Evolutionary conservation across 2,888 invertebrate species (phyloP).

Genomic region (Pharmacophagus antenor): DNA sequence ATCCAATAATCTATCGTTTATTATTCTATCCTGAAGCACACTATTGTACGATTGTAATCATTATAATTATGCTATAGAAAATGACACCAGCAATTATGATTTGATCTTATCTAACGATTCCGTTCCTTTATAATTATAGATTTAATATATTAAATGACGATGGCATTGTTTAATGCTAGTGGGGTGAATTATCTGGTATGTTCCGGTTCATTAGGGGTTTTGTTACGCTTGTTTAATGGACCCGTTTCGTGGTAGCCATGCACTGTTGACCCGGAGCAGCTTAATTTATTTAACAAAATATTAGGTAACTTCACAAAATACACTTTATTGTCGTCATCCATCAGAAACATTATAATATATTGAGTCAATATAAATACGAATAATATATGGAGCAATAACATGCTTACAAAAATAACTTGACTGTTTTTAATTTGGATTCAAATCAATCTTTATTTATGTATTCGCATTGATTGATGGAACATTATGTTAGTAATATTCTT

Average conservation of each 20-base stretch:
- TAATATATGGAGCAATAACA: too few species aligned
- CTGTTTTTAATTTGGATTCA: too few species aligned
- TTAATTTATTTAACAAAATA: slow-evolving; percentile 8
- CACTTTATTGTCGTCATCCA: not conserved
- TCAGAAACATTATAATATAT: not conserved
- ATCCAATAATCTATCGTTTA: not conserved
- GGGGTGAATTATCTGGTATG: slow-evolving; percentile 20
- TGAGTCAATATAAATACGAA: too few species aligned
- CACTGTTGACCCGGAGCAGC: not conserved
- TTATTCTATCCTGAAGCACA: not conserved
- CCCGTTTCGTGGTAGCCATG: slow-evolving; percentile 7
- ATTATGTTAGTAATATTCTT: too few species aligned
- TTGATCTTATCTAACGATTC: not conserved
- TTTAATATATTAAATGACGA: not conserved
- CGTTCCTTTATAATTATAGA: slow-evolving; percentile 1
- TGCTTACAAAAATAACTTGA: too few species aligned
- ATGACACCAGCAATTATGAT: not conserved
- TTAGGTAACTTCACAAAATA: not conserved
- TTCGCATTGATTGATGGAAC: too few species aligned
- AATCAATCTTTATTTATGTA: too few species aligned
- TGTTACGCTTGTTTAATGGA: slow-evolving; percentile 26
- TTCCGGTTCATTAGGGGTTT: slow-evolving; percentile 27
- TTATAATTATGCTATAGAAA: not conserved
- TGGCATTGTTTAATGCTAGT: slow-evolving; percentile 19
- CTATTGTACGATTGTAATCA: not conserved